A percentile compares a stretch with the other conserved stretches of the same genome.
phyloP scores from a whole-genome alignment of 2,797 vertebrate genomes.

The Acipenser transmontanus region DNA sequence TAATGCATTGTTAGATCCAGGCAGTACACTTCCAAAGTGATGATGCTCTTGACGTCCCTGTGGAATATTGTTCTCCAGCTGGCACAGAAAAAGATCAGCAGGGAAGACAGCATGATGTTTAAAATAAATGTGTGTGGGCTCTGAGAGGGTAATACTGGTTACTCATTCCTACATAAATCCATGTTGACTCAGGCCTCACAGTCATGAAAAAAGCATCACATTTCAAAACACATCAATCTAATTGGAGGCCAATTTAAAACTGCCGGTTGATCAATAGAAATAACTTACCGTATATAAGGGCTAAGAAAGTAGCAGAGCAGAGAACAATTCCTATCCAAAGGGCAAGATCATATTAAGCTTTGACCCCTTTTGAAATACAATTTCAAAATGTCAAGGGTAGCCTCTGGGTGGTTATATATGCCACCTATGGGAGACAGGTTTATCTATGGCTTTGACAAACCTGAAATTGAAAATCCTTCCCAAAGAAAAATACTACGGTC shows the following conservation, averaged over 20 bases:
- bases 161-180: constrained; percentile 4
- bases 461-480: constrained; percentile 9
- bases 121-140: constrained; percentile 7
- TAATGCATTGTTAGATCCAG: not conserved
- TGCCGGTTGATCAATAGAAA: not conserved
- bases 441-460: not conserved
- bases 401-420: not conserved
- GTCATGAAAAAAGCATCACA: not conserved
- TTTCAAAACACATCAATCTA: not conserved
- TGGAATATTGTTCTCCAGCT: not conserved
- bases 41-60: not conserved
- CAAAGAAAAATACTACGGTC: not conserved
- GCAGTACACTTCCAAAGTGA: constrained; percentile 6
- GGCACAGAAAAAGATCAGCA: not conserved
- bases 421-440: not conserved
- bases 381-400: not conserved
- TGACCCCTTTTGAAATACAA: not conserved
- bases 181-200: not conserved
- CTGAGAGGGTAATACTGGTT: not conserved
- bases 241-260: not conserved
- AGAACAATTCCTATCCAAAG: not conserved
- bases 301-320: not conserved
- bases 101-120: not conserved
- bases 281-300: not conserved
- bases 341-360: no score